These are phyloP conservation scores for rat (Rattus norvegicus) DNA, from an alignment of 2,113 vertebrate species.

Conservation along the genomic window GRCr8 NC_086022.1:88867501-88868000, in stretches of 20 bases:
- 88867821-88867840: not conserved
- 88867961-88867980: not conserved
- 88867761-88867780: not conserved
- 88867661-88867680: not conserved
- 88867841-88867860: not conserved
- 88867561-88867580: slow-evolving; percentile 18
- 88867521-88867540: slow-evolving; percentile 72
- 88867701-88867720: not conserved
- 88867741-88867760: not conserved
- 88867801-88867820: not conserved
- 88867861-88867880: not conserved
- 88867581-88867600: not conserved
- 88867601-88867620: not conserved
- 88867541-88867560: slow-evolving; percentile 46
- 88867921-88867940: not conserved
- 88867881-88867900: not conserved
- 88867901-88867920: not conserved
- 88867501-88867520: slow-evolving; percentile 57
- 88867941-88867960: not conserved
- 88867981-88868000: not conserved
- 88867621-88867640: slow-evolving; percentile 7
- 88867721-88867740: not conserved
- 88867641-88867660: not conserved
- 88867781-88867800: not conserved
- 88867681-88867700: not conserved